Evolutionary conservation across 2,113 vertebrate species (phyloP), one percentile per base, ranked within the genome.

Genomic region (Ctenomys sociabilis): DNA sequence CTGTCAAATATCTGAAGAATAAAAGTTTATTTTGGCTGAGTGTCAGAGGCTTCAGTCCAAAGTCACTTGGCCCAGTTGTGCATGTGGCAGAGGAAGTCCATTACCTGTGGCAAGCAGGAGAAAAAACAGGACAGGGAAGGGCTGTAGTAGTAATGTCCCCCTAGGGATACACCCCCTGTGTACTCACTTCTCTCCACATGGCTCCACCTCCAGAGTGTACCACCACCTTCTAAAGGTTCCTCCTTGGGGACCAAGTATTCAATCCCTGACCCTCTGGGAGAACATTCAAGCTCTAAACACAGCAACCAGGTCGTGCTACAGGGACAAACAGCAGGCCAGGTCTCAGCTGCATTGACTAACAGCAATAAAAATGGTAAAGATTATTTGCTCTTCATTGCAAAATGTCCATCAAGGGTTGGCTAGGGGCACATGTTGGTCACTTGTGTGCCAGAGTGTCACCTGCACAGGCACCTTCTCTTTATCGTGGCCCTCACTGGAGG

Each of bases 331-430:
- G 35, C 13, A 2, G 73, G 43, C 68, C 77, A 22, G 73, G 64
- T 43, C 40, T 86, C 35, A 40, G 35, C 8, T 19, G n/a, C 9
- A 1, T 21, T 64, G 63, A 73, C 73, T 11, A 61, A 73, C 26
- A 61, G 6, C 68, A 63, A 63, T 24, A 95, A 80, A 88, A 92
- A 90, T 7, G 32, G 1, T 61, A 40, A 22, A 16, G 61, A 14
- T 84, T 63, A 70, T 94, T 94, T 59, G 13, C 73, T 68, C 64
- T 37, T 88, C 82, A 89, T 66, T 68, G 17, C 63, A 95, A 84
- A 70, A 32, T 54, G 14, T 59, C 49, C 77, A 72, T n/a, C 30
- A 26, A 59, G 5, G 24, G 19, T 35, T 81, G 52, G 12, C 70
- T 68, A 11, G 40, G 59, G 35, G 17, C 22, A 81, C 63, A 22